Conservation (phyloP, 2,113 vertebrate genomes). For the Nannobrachium achirus region DNA sequence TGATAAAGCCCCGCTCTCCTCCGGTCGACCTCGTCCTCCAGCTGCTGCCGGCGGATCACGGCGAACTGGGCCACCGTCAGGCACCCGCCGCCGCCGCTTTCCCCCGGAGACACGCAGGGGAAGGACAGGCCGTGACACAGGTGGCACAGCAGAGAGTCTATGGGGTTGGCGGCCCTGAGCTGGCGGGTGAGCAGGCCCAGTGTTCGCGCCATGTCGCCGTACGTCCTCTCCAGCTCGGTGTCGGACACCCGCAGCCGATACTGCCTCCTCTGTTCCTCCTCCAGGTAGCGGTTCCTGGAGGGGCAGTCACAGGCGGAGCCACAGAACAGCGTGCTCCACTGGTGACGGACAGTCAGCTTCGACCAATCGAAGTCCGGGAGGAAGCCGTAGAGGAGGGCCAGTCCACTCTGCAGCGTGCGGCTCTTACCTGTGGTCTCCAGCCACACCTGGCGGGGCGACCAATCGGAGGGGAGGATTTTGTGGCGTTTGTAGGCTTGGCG, state of each 20-base stretch:
- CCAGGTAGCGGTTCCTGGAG: slow-evolving; percentile 87
- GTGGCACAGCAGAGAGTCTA: slow-evolving; percentile 93
- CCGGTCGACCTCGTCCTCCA: slow-evolving; percentile 89
- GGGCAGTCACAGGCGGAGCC: slow-evolving; percentile 91
- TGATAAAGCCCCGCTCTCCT: slow-evolving; percentile 86
- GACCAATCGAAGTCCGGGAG: slow-evolving; percentile 91
- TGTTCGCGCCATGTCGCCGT: slow-evolving; percentile 87
- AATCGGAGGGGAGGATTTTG: slow-evolving; percentile 81
- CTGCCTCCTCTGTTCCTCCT: slow-evolving; percentile 92
- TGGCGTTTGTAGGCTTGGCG: slow-evolving; percentile 88
- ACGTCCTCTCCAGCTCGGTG: slow-evolving; percentile 84
- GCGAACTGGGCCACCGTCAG: slow-evolving; percentile 88
- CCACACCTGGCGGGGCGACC: slow-evolving; percentile 87
- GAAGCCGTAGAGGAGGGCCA: slow-evolving; percentile 91
- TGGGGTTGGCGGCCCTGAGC: slow-evolving; percentile 91
- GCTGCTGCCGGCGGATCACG: slow-evolving; percentile 91
- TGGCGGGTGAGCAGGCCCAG: slow-evolving; percentile 88
- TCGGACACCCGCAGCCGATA: slow-evolving; percentile 87
- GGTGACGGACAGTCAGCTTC: slow-evolving; percentile 85
- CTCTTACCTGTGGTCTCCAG: slow-evolving; percentile 94
- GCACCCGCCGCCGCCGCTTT: slow-evolving; percentile 73
- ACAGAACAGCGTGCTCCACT: slow-evolving; percentile 95
- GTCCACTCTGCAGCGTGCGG: slow-evolving; percentile 91
- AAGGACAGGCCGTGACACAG: slow-evolving; percentile 93
- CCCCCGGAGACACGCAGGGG: slow-evolving; percentile 78